A percentile compares a stretch with the other conserved stretches of the same genome.
Conservation (phyloP, 2,888 invertebrate genomes). For the Mythimna vitellina region DNA sequence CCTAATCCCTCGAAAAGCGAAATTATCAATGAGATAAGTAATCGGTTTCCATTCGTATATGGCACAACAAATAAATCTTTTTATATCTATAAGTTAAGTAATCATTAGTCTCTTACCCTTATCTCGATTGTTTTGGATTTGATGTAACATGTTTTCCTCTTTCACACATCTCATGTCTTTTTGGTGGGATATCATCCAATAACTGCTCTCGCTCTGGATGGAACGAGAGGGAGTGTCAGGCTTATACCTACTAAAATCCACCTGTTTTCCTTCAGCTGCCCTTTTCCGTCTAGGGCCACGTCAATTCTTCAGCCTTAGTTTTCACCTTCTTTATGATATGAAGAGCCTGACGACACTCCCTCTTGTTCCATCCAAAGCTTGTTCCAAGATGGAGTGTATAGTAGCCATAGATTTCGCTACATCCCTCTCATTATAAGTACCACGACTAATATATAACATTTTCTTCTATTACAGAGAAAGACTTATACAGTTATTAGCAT, state of each 20-base stretch:
- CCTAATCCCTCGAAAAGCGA: constrained; percentile 10
- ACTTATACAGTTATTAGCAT: constrained; percentile 97
- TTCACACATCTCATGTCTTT: not conserved
- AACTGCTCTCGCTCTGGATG: no score
- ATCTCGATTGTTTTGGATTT: constrained; percentile 3
- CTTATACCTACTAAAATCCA: no score
- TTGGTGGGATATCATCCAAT: no score
- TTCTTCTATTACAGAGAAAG: constrained; percentile 94
- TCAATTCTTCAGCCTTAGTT: no score
- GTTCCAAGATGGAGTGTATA: no score
- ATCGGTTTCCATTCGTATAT: not conserved
- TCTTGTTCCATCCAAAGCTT: no score
- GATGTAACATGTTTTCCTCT: not conserved
- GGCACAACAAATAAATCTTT: constrained; percentile 13
- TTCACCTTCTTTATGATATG: no score
- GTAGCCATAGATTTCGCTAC: no score
- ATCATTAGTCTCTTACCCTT: not conserved
- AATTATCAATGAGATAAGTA: constrained; percentile 38
- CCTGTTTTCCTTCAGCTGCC: no score
- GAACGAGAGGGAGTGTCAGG: no score
- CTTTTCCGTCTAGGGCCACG: no score
- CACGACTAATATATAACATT: constrained; percentile 57
- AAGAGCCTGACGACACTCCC: no score
- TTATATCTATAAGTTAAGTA: not conserved
- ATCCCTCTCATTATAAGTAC: not conserved